Percentiles rank a stretch among this genome's conserved stretches.
Evolutionary conservation across 2,888 invertebrate species (phyloP).

Genomic region (Allacma fusca): DNA sequence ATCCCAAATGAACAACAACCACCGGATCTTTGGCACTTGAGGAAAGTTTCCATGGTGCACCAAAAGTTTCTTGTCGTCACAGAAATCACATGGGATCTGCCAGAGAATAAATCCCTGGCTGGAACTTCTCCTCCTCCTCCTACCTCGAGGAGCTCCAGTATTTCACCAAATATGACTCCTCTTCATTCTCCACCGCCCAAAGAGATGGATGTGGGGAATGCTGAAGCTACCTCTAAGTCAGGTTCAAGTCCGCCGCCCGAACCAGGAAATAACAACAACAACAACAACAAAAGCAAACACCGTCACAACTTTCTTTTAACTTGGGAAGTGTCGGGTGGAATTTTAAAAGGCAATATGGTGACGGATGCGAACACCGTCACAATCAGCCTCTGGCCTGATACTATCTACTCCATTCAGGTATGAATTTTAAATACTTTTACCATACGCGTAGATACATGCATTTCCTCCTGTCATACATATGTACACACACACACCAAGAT

Average conservation of each 20-base stretch:
- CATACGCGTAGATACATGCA: neutral
- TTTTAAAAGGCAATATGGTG: constrained; percentile 81
- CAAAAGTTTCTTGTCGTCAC: constrained; percentile 75
- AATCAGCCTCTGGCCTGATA: constrained; percentile 81
- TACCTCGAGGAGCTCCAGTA: too few species aligned
- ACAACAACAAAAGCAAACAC: constrained; percentile 18
- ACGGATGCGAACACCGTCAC: constrained; percentile 82
- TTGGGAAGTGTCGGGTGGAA: constrained; percentile 84
- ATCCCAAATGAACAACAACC: constrained; percentile 17
- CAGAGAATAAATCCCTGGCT: constrained; percentile 37
- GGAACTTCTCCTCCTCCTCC: neutral
- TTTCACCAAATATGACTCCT: neutral
- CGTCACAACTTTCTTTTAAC: constrained; percentile 76
- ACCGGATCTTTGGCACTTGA: constrained; percentile 68
- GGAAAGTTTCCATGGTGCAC: constrained; percentile 76
- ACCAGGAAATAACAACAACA: neutral
- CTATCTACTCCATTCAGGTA: constrained; percentile 82
- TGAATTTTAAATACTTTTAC: constrained; percentile 43
- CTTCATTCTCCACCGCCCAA: too few species aligned
- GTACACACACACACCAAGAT: neutral
- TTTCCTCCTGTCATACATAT: neutral
- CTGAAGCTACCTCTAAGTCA: neutral
- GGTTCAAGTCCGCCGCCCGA: neutral
- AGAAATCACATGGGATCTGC: constrained; percentile 76
- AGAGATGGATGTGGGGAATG: neutral